Percentiles rank a stretch among this genome's conserved stretches.
Conservation (phyloP, 2,888 invertebrate genomes). For the Morinoia aosen region DNA sequence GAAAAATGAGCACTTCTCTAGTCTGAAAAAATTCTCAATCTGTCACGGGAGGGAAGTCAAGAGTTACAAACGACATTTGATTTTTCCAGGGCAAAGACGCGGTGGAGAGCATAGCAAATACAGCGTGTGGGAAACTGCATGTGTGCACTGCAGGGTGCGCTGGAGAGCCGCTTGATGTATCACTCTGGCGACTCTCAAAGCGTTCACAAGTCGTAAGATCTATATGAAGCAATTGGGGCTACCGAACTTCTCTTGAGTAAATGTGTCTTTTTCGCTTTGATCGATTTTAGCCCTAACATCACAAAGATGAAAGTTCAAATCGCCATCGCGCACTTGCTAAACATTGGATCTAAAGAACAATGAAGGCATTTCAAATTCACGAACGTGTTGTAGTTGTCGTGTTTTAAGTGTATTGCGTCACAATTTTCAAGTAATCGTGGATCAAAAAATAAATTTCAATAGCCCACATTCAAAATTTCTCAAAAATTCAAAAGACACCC, state of each 20-base stretch:
- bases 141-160: background rate
- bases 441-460: background rate
- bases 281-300: background rate
- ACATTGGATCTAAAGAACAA: no score
- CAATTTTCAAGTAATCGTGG: background rate
- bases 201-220: background rate
- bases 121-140: conserved; percentile 4
- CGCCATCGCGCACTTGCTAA: no score
- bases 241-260: background rate
- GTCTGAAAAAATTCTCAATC: background rate
- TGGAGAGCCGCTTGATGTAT: background rate
- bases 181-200: background rate
- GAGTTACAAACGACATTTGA: conserved; percentile 12
- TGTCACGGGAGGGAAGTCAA: background rate
- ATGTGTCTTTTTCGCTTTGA: background rate
- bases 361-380: background rate
- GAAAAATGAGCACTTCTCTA: background rate
- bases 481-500: background rate
- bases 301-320: background rate
- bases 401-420: background rate
- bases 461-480: background rate
- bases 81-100: background rate
- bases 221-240: background rate
- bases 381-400: background rate
- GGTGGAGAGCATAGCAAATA: background rate